phyloP scores from a whole-genome alignment of 2,888 invertebrate species.

The Chloroclystis v-ata region DNA sequence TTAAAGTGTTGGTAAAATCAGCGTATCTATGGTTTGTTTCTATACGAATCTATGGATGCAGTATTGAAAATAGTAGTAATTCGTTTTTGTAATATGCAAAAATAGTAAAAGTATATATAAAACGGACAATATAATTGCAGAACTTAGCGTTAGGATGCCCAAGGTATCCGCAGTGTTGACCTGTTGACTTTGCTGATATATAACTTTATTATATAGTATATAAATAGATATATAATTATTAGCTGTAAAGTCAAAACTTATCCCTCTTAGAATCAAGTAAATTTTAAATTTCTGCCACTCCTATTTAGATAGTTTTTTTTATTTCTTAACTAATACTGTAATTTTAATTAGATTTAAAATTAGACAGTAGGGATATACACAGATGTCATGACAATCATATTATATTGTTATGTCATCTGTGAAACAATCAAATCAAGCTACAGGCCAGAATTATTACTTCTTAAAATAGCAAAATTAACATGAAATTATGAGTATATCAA shows the following conservation, averaged over 20 bases:
- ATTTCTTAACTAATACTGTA: slow-evolving; percentile 9
- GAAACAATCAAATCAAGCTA: slow-evolving; percentile 9
- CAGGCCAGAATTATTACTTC: slow-evolving; percentile 3
- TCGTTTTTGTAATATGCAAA: slow-evolving; percentile 65
- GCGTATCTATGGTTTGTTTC: slow-evolving; percentile 52
- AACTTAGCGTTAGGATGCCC: slow-evolving; percentile 77
- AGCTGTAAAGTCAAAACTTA: slow-evolving; percentile 74
- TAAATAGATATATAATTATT: slow-evolving; percentile 28
- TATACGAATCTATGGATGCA: slow-evolving; percentile 66
- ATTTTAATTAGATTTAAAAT: slow-evolving; percentile 30
- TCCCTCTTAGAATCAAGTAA: slow-evolving; percentile 50
- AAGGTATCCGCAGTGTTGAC: slow-evolving; percentile 71
- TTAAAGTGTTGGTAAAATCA: slow-evolving; percentile 53
- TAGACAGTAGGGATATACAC: slow-evolving; percentile 24
- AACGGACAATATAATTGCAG: slow-evolving; percentile 58
- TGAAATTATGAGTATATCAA: not conserved
- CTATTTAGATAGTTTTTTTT: slow-evolving; percentile 28
- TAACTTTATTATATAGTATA: slow-evolving; percentile 40
- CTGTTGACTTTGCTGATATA: slow-evolving; percentile 62
- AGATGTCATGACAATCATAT: slow-evolving; percentile 40
- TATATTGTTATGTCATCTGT: slow-evolving; percentile 42
- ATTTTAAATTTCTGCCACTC: slow-evolving; percentile 50
- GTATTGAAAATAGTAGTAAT: slow-evolving; percentile 60
- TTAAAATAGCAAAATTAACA: not conserved
- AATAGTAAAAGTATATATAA: slow-evolving; percentile 70